Percentiles rank a stretch among this genome's conserved stretches.
These are phyloP conservation scores for Altica lythri DNA, from an alignment of 2,888 invertebrate genomes.

Conservation along the genomic window DNA sequence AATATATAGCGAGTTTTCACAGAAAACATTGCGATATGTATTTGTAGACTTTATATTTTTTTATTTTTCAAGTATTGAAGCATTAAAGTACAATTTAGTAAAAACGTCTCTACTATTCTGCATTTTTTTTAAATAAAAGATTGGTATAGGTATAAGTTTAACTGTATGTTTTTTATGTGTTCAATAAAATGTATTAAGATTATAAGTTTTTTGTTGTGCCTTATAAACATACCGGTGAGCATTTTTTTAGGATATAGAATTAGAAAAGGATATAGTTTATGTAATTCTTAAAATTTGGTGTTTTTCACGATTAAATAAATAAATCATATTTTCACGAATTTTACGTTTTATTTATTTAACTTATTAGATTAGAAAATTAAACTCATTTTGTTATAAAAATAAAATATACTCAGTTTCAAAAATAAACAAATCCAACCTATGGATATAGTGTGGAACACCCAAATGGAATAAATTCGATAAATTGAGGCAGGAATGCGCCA, in stretches of 20 bases:
- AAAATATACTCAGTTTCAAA: too few relatives aligned
- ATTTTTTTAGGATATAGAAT: constrained; percentile 27
- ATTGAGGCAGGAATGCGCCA: too few relatives aligned
- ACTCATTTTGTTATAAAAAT: too few relatives aligned
- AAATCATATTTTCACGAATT: constrained; percentile 34
- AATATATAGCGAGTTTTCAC: constrained; percentile 21
- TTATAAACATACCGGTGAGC: constrained; percentile 29
- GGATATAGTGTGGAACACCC: too few relatives aligned
- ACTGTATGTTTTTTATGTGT: constrained; percentile 38
- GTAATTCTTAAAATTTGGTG: constrained; percentile 30
- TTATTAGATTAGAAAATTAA: too few relatives aligned
- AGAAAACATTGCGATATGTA: constrained; percentile 24
- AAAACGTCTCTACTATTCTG: constrained; percentile 28
- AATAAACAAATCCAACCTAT: too few relatives aligned
- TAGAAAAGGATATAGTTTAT: constrained; percentile 25
- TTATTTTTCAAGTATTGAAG: constrained; percentile 42
- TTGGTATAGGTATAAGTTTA: constrained; percentile 38
- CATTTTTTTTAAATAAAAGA: constrained; percentile 23
- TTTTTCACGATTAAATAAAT: constrained; percentile 32
- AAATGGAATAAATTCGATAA: too few relatives aligned
- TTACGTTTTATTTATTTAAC: constrained; percentile 6
- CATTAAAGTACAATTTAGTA: constrained; percentile 25
- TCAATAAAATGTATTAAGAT: constrained; percentile 40
- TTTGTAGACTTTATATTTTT: constrained; percentile 43
- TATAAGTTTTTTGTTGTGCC: constrained; percentile 41